A percentile compares a stretch with the other conserved stretches of the same genome.
These are phyloP conservation scores for Liparis tanakae DNA, from an alignment of 2,797 vertebrate species.

Conservation along the genomic window DNA sequence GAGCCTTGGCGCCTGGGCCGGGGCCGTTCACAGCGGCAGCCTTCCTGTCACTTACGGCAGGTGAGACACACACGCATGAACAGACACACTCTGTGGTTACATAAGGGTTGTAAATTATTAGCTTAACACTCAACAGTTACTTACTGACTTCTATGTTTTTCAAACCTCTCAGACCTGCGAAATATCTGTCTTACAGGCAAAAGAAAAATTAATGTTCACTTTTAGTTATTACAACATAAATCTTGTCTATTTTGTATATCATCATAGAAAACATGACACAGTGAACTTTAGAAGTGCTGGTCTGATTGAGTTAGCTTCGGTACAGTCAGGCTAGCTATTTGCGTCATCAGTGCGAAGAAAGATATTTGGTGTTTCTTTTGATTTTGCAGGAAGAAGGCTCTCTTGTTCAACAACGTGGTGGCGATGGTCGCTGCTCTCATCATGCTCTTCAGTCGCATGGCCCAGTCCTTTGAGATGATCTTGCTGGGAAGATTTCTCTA, in stretches of 20 bases:
- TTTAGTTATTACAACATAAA: neutral
- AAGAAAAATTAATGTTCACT: neutral
- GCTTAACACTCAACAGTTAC: neutral
- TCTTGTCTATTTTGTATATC: neutral
- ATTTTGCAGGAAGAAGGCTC: conserved; percentile 82
- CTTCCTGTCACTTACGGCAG: conserved; percentile 81
- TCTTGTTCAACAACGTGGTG: conserved; percentile 80
- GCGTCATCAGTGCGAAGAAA: too few relatives aligned
- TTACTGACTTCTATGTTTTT: conserved; percentile 1
- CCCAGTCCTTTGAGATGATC: conserved; percentile 86
- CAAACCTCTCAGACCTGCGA: neutral
- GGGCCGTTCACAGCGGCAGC: conserved; percentile 76
- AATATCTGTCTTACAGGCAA: too few relatives aligned
- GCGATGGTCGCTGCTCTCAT: conserved; percentile 78
- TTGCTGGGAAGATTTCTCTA: conserved; percentile 81
- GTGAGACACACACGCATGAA: conserved; percentile 61
- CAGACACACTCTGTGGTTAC: too few relatives aligned
- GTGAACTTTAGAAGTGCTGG: neutral
- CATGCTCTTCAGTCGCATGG: conserved; percentile 78
- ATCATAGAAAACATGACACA: too few relatives aligned
- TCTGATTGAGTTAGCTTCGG: neutral
- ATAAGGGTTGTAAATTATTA: conserved; percentile 5
- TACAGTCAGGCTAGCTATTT: too few relatives aligned
- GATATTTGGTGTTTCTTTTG: neutral
- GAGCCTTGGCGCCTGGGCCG: conserved; percentile 79